These are phyloP conservation scores for Scophthalmus maximus DNA, from an alignment of 2,113 vertebrate species.

Conservation along the genomic window DNA sequence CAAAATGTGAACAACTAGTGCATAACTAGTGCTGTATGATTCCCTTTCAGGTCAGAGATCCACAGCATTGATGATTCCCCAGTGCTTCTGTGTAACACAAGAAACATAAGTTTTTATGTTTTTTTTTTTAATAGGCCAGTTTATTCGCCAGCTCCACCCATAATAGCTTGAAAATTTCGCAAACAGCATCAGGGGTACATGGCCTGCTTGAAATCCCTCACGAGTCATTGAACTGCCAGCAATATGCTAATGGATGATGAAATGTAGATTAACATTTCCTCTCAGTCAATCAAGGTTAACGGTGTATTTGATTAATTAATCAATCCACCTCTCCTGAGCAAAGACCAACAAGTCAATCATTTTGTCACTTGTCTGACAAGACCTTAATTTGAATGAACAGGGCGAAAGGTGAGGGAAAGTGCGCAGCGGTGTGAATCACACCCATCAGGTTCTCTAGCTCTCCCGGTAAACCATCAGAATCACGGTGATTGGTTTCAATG, in stretches of 20 bases:
- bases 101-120: no score
- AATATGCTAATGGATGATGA: constrained; percentile 1
- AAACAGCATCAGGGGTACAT: background rate
- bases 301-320: constrained; percentile 39
- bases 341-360: constrained; percentile 24
- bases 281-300: constrained; percentile 24
- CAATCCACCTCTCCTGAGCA: constrained; percentile 11
- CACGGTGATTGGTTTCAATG: constrained; percentile 36
- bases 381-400: constrained; percentile 8
- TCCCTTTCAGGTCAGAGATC: no score
- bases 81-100: no score
- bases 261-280: constrained; percentile 18
- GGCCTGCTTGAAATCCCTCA: constrained; percentile 1
- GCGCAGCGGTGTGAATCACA: background rate
- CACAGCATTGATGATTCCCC: no score
- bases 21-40: no score
- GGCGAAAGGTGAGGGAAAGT: background rate
- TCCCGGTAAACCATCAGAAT: constrained; percentile 12
- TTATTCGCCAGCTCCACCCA: background rate
- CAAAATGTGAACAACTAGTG: no score
- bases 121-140: background rate
- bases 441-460: background rate
- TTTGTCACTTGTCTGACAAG: constrained; percentile 1
- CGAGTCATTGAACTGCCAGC: background rate
- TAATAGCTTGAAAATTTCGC: background rate